These are phyloP conservation scores for Nephrotoma flavescens DNA, from an alignment of 2,888 invertebrate species.

Conservation along the genomic window DNA sequence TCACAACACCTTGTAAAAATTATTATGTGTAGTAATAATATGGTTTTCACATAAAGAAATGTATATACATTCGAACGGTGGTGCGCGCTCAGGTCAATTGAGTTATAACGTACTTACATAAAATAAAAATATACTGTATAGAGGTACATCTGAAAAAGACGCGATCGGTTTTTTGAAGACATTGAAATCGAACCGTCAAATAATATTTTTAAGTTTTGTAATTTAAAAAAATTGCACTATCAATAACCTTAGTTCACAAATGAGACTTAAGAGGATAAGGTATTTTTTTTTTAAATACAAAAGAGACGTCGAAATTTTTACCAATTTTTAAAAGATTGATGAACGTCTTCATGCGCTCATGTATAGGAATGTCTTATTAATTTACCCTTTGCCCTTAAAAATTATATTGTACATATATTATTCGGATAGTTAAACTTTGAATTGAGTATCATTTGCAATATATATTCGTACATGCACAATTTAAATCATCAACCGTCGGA, in stretches of 20 bases:
- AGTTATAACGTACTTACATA: background rate
- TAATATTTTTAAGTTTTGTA: background rate
- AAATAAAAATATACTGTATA: background rate
- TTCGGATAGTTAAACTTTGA: background rate
- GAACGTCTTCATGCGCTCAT: background rate
- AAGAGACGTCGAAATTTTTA: background rate
- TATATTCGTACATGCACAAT: background rate
- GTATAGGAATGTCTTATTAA: background rate
- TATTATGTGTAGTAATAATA: background rate
- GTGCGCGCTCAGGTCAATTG: background rate
- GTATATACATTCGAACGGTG: background rate
- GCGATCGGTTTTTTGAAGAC: background rate
- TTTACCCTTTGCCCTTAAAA: background rate
- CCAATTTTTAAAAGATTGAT: background rate
- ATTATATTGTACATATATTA: background rate
- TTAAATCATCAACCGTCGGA: background rate
- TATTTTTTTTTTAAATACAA: background rate
- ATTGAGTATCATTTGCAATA: background rate
- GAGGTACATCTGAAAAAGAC: background rate
- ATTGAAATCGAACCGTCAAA: background rate
- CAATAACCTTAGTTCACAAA: background rate
- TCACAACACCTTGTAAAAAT: background rate
- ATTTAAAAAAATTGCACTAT: background rate
- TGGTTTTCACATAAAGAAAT: background rate
- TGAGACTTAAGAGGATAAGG: background rate